These are phyloP conservation scores for Laodelphax striatellus DNA, from an alignment of 1,140 invertebrate genomes.

Conservation along the genomic window DNA sequence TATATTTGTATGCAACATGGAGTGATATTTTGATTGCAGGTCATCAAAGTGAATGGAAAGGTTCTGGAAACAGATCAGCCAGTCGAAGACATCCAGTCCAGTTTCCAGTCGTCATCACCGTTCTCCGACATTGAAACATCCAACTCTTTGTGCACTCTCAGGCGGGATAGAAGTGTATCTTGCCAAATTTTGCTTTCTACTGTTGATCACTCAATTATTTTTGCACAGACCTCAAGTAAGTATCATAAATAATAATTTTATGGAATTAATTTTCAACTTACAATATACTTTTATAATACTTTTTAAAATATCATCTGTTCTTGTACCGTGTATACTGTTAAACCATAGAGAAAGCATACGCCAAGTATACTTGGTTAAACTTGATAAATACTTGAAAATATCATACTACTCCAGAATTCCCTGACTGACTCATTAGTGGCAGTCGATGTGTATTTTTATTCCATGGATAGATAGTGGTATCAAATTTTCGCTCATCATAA, in stretches of 20 bases:
- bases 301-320: neutral
- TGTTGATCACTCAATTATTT: slow-evolving; percentile 8
- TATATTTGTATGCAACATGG: no score
- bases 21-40: neutral
- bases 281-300: neutral
- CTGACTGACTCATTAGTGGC: neutral
- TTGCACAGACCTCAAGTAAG: slow-evolving; percentile 15
- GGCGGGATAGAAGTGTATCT: slow-evolving; percentile 12
- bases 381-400: no score
- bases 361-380: no score
- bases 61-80: slow-evolving; percentile 2
- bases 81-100: neutral
- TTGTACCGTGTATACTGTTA: neutral
- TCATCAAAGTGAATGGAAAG: neutral
- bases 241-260: neutral
- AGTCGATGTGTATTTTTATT: neutral
- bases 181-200: slow-evolving; percentile 11
- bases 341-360: no score
- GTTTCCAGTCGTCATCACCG: neutral
- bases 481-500: neutral
- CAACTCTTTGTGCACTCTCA: slow-evolving; percentile 10
- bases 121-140: slow-evolving; percentile 3
- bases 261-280: no score
- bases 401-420: neutral
- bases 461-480: no score